Evolutionary conservation across 2,888 invertebrate species (phyloP).

Genomic region (Drosophila anomalata): DNA sequence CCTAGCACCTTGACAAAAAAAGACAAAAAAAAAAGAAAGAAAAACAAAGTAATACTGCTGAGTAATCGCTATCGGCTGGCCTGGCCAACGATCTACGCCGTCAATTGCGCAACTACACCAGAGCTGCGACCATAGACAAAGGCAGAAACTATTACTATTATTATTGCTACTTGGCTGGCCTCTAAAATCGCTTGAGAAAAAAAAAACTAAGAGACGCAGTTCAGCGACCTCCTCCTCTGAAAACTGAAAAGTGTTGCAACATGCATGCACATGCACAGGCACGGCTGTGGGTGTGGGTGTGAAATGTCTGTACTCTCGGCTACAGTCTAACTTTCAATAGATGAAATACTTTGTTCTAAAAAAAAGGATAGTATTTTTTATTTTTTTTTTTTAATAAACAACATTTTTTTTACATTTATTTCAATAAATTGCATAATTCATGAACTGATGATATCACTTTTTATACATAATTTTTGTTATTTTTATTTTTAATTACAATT

Average conservation of each 20-base stretch:
- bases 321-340: conserved; percentile 3
- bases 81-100: conserved; percentile 64
- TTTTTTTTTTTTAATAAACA: background rate
- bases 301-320: conserved; percentile 4
- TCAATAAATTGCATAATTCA: no score
- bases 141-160: conserved; percentile 55
- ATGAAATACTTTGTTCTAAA: background rate
- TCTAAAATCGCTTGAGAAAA: conserved; percentile 53
- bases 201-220: conserved; percentile 42
- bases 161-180: conserved; percentile 50
- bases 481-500: background rate
- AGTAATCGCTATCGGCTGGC: conserved; percentile 49
- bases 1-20: conserved; percentile 5
- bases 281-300: conserved; percentile 31
- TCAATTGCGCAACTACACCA: conserved; percentile 63
- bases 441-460: no score
- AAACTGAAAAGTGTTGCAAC: conserved; percentile 52
- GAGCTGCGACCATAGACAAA: conserved; percentile 13
- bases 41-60: conserved; percentile 14
- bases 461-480: background rate
- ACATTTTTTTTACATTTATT: background rate
- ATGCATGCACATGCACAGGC: conserved; percentile 30
- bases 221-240: conserved; percentile 64
- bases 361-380: background rate
- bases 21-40: background rate